Evolutionary conservation across 2,797 vertebrate species (phyloP).

Genomic region (Prionace glauca): DNA sequence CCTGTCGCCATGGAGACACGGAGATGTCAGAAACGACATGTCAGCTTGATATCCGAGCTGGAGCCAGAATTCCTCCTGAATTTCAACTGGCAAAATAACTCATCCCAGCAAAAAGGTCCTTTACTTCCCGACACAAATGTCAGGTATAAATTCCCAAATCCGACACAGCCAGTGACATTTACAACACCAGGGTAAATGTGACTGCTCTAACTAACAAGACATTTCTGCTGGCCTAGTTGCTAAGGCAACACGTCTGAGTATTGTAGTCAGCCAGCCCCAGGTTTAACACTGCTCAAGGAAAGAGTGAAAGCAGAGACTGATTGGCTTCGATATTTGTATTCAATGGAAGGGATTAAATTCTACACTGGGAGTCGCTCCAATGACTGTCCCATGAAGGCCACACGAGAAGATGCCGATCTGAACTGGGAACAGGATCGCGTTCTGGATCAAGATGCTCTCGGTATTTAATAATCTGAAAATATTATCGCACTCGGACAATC

Average conservation of each 20-base stretch:
- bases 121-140: neutral
- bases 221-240: neutral
- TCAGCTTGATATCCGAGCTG: neutral
- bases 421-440: neutral
- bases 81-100: neutral
- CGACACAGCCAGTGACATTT: neutral
- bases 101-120: neutral
- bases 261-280: neutral
- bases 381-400: neutral
- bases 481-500: neutral
- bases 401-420: neutral
- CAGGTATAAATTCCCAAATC: neutral
- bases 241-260: neutral
- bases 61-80: neutral
- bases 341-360: neutral
- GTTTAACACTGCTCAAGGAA: neutral
- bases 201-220: neutral
- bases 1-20: neutral
- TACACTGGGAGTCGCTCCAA: neutral
- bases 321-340: neutral
- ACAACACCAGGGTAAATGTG: neutral
- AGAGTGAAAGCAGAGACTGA: neutral
- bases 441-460: neutral
- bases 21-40: neutral
- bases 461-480: neutral